Evolutionary conservation across 2,888 invertebrate species (phyloP), one percentile per base, ranked within the genome.

Genomic region (Dyspetes luteomarginatus): DNA sequence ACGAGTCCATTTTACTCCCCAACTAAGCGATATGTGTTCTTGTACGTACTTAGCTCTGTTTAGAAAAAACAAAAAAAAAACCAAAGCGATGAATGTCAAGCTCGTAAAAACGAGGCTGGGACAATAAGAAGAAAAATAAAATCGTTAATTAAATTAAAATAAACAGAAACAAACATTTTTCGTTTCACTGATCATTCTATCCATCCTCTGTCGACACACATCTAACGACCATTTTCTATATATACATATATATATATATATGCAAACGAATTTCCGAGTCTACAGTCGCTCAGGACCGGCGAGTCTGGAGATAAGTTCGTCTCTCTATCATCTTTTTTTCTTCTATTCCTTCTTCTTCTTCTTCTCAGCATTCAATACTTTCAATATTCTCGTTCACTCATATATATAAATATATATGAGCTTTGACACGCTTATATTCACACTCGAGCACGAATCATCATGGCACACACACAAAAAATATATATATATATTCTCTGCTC

Each of bases 281-380:
- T 83, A 84, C 83, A 84, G 75, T 86, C 82, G 75, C 82, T 85
- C 85, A 86, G 86, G 86, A 89, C 81, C 85, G 83, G 83, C 86
- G 82, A 84, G 84, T 84, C 81, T 85, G 81, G 89, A 89, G 89
- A 89, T 89, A 89, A 89, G 89, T 89, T 87, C 83, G 82, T 77
- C 69, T 71, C 78, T 82, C 78, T 78, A 68, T 80, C 72, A 82
- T 65, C 81, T 67, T 68, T 82, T 58, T 67, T 68, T 82, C 52
- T 68, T 76, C 68, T 80, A 79, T 68, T 26, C 68, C 64, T 67
- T 75, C 75, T 65, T 76, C n/a, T n/a, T n/a, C n/a, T n/a, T n/a
- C n/a, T n/a, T n/a, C n/a, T n/a, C n/a, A n/a, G n/a, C n/a, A n/a
- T n/a, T n/a, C n/a, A n/a, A n/a, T n/a, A n/a, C n/a, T n/a, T n/a